Conservation (phyloP, 2,113 vertebrate genomes). For the Trachemys scripta region DNA sequence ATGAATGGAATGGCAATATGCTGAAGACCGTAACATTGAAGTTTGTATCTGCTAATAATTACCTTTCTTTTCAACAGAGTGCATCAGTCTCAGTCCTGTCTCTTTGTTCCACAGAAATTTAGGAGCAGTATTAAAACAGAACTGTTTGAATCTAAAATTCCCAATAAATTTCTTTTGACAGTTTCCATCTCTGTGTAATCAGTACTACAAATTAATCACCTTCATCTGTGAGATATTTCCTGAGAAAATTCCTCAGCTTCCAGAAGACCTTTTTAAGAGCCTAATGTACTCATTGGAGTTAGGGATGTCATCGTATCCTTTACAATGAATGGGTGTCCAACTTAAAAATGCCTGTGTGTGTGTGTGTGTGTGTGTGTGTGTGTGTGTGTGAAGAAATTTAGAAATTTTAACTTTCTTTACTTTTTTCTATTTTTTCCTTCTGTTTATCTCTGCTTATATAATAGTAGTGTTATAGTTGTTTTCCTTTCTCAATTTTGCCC, state of each 20-base stretch:
- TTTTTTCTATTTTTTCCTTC: not conserved
- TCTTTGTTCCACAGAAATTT: not conserved
- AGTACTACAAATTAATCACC: conserved; percentile 99
- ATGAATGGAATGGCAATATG: rapidly evolving
- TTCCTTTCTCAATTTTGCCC: not conserved
- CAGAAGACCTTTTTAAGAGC: conserved; percentile 98
- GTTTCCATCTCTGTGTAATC: conserved; percentile 99
- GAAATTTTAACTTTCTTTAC: not conserved
- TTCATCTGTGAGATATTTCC: conserved; percentile 99
- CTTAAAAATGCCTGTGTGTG: not conserved
- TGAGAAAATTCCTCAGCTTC: conserved; percentile 98
- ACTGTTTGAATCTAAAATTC: conserved; percentile 12
- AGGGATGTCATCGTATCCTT: conserved; percentile 99
- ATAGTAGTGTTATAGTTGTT: not conserved
- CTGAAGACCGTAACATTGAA: not conserved
- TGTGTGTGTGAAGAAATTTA: not conserved
- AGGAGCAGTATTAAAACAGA: not conserved
- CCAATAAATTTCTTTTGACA: conserved; percentile 75
- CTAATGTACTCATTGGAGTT: conserved; percentile 98
- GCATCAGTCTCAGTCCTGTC: not conserved
- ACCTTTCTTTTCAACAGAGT: not conserved
- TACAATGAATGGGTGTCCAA: not conserved
- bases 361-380: no score
- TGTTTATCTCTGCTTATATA: not conserved
- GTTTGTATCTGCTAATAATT: not conserved